Percentiles rank a stretch among this genome's conserved stretches.
Conservation (phyloP, 2,113 vertebrate genomes). For the Cheirogaleus medius region DNA sequence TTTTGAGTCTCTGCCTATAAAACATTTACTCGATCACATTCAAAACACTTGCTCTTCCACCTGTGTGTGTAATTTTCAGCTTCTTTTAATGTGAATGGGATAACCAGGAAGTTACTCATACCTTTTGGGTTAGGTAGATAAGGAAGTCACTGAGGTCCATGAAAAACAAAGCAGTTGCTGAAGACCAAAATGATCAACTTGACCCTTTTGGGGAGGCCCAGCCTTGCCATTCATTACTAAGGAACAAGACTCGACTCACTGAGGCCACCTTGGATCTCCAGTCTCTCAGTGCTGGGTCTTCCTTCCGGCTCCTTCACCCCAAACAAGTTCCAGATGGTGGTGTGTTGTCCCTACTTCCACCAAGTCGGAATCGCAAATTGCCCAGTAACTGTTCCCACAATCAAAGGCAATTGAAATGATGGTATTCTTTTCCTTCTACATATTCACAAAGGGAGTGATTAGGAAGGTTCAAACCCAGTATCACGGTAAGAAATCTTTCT, state of each 20-base stretch:
- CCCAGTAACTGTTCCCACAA: background rate
- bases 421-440: background rate
- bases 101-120: background rate
- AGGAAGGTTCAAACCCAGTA: background rate
- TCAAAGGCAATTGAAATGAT: background rate
- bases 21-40: background rate
- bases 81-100: background rate
- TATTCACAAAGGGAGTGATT: background rate
- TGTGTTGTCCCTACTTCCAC: background rate
- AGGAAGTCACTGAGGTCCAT: background rate
- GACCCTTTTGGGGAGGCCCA: background rate
- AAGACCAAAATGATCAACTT: background rate
- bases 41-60: background rate
- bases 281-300: background rate
- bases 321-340: background rate
- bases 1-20: background rate
- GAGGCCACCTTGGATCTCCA: too few relatives aligned
- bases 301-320: background rate
- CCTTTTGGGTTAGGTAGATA: background rate
- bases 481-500: background rate
- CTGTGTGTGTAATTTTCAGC: background rate
- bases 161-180: background rate
- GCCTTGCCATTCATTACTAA: background rate
- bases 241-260: too few relatives aligned
- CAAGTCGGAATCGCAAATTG: background rate